These are phyloP conservation scores for Dasypolia templi DNA, from an alignment of 2,888 invertebrate genomes.

Conservation along the genomic window DNA sequence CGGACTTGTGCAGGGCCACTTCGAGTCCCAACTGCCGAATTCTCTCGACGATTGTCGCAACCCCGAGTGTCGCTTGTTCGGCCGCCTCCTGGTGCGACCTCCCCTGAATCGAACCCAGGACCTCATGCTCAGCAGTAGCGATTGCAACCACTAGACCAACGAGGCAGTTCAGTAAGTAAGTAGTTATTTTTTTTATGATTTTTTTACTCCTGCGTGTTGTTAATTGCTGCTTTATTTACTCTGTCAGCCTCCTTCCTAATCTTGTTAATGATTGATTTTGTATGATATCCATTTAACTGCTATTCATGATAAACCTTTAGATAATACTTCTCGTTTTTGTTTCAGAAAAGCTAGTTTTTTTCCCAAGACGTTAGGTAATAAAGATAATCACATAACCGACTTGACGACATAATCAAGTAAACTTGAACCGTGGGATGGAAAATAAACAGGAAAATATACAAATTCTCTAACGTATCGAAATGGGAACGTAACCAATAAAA, in stretches of 20 bases:
- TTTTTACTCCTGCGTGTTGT: not conserved
- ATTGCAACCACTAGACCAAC: too few relatives aligned
- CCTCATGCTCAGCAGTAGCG: too few relatives aligned
- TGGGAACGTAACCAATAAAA: slow-evolving; percentile 44
- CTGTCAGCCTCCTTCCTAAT: not conserved
- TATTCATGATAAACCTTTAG: not conserved
- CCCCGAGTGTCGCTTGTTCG: too few relatives aligned
- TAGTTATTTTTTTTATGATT: too few relatives aligned
- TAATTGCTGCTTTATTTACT: not conserved
- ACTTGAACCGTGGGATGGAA: slow-evolving; percentile 15
- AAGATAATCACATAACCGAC: slow-evolving; percentile 7
- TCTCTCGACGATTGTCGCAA: too few relatives aligned
- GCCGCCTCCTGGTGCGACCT: too few relatives aligned
- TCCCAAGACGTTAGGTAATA: not conserved
- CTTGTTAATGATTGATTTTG: not conserved
- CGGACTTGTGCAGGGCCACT: too few relatives aligned
- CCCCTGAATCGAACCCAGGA: too few relatives aligned
- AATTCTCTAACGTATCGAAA: slow-evolving; percentile 39
- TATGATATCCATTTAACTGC: not conserved
- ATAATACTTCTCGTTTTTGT: not conserved
- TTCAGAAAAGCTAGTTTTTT: not conserved
- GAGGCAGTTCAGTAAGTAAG: too few relatives aligned
- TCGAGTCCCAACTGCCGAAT: too few relatives aligned
- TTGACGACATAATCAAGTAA: slow-evolving; percentile 14
- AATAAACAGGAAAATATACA: slow-evolving; percentile 44